Percentiles rank a stretch among this genome's conserved stretches.
Evolutionary conservation across 2,797 vertebrate genomes (phyloP).

Genomic region (Takifugu ocellatus): DNA sequence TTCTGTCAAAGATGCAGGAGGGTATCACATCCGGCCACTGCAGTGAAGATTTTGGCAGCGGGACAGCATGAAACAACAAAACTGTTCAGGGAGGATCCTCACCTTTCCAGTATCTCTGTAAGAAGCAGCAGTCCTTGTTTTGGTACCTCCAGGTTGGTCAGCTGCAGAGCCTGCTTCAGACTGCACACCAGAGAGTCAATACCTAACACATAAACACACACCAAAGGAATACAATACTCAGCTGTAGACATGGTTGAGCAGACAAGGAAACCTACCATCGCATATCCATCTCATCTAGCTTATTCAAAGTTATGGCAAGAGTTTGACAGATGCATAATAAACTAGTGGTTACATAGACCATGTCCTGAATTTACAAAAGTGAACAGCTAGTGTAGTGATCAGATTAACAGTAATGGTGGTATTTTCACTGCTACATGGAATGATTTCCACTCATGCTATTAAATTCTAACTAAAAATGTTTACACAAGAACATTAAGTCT

Average conservation of each 20-base stretch:
- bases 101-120: constrained; percentile 87
- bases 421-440: constrained; percentile 30
- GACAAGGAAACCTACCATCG: not conserved
- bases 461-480: no score
- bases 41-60: not conserved
- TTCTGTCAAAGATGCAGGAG: not conserved
- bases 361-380: constrained; percentile 10
- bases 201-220: constrained; percentile 66
- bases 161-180: constrained; percentile 77
- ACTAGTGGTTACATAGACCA: not conserved
- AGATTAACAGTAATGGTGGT: constrained; percentile 6
- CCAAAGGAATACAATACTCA: constrained; percentile 10
- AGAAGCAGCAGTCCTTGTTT: constrained; percentile 89
- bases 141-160: constrained; percentile 82
- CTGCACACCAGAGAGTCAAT: constrained; percentile 90
- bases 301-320: not conserved
- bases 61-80: not conserved
- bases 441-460: constrained; percentile 13
- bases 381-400: constrained; percentile 18
- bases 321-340: not conserved
- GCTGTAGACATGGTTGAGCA: constrained; percentile 12
- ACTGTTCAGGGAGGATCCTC: constrained; percentile 26
- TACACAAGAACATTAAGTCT: no score
- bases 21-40: not conserved
- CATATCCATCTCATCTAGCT: constrained; percentile 12